Percentiles rank a stretch among this genome's conserved stretches.
Evolutionary conservation across 2,888 invertebrate genomes (phyloP).

Genomic region (Heteromyza rotundicornis): DNA sequence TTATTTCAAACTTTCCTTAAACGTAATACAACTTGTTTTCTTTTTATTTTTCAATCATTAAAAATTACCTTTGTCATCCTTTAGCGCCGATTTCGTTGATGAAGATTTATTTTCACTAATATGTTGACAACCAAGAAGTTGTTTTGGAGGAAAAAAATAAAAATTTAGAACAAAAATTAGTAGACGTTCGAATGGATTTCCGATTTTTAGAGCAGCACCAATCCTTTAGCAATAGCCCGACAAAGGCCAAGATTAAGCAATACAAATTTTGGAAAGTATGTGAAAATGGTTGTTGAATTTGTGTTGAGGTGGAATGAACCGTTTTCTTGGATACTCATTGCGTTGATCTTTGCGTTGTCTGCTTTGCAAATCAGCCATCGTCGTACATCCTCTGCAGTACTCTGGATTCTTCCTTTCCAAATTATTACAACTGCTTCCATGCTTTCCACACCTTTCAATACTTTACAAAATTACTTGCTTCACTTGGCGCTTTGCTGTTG

Average conservation of each 20-base stretch:
- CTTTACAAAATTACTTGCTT: slow-evolving; percentile 4
- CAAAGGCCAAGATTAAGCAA: background rate
- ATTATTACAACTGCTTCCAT: no score
- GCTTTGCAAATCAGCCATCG: no score
- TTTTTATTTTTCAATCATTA: slow-evolving; percentile 9
- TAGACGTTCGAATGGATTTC: no score
- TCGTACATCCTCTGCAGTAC: no score
- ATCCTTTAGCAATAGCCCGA: background rate
- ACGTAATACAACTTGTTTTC: slow-evolving; percentile 19
- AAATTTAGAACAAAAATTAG: background rate
- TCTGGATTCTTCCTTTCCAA: no score
- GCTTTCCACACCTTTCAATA: background rate
- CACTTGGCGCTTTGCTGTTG: background rate
- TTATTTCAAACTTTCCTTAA: background rate
- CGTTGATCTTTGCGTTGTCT: no score
- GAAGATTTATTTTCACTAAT: slow-evolving; percentile 49
- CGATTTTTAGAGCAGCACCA: background rate
- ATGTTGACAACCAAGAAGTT: background rate
- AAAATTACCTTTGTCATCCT: slow-evolving; percentile 63
- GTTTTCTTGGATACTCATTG: no score
- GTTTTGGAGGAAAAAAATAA: background rate
- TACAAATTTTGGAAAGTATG: background rate
- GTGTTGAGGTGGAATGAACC: no score
- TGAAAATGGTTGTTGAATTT: no score
- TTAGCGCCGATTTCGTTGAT: slow-evolving; percentile 51